phyloP scores from a whole-genome alignment of 2,113 vertebrate species.

The Corvus hawaiiensis region DNA sequence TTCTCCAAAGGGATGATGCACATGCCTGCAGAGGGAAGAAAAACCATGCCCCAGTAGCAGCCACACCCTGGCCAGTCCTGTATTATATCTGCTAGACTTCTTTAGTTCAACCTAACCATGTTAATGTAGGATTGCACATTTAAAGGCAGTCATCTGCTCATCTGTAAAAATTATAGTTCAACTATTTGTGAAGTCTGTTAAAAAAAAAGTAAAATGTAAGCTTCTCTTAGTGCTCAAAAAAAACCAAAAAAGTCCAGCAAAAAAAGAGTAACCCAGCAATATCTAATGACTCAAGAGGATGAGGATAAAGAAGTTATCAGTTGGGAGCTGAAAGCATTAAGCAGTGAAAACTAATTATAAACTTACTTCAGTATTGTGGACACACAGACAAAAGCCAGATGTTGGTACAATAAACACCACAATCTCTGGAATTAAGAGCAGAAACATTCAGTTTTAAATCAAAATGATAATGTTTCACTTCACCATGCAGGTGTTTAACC shows the following conservation, averaged over 20 bases:
- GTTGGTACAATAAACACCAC: background rate
- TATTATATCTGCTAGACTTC: background rate
- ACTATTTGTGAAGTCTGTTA: background rate
- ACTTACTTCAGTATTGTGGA: background rate
- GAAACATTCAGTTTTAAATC: background rate
- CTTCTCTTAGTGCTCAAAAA: background rate
- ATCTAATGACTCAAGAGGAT: background rate
- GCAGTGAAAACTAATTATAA: background rate
- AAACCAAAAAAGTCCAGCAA: background rate
- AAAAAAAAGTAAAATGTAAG: background rate
- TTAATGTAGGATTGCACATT: background rate
- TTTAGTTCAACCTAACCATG: background rate
- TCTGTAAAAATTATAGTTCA: background rate
- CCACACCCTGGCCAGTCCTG: background rate
- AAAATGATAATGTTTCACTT: background rate
- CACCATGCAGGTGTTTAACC: background rate
- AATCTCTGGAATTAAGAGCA: background rate
- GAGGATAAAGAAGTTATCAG: background rate
- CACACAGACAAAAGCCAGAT: conserved; percentile 28
- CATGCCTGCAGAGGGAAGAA: background rate
- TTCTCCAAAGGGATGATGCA: background rate
- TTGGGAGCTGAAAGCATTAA: background rate
- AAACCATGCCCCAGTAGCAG: background rate
- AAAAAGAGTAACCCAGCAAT: background rate
- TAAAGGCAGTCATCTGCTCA: background rate